Conservation (phyloP, 2,888 invertebrate species). For the Ectemnius continuus region DNA sequence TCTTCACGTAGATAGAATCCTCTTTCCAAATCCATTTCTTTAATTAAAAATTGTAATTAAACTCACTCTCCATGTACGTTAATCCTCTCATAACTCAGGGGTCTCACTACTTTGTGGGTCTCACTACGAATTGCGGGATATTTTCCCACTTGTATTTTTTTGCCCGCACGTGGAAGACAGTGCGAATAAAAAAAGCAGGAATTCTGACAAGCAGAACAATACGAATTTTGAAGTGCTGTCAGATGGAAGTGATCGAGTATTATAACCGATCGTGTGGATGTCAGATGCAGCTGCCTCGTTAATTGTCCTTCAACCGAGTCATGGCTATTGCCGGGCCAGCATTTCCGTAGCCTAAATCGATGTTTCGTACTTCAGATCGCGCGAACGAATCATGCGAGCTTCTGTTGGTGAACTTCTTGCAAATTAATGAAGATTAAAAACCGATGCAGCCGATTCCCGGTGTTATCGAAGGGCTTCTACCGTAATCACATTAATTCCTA, state of each 20-base stretch:
- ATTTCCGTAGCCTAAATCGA: conserved; percentile 35
- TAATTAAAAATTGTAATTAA: background rate
- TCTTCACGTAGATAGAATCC: background rate
- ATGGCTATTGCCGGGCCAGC: conserved; percentile 25
- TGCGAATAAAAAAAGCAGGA: too few relatives aligned
- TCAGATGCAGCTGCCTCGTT: conserved; percentile 46
- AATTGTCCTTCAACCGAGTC: conserved; percentile 38
- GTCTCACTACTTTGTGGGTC: too few relatives aligned
- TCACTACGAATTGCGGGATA: too few relatives aligned
- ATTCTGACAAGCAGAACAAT: conserved; percentile 32
- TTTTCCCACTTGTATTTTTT: too few relatives aligned
- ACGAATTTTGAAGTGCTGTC: conserved; percentile 43
- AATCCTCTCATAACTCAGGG: too few relatives aligned
- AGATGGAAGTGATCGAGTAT: conserved; percentile 45
- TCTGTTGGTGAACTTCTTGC: background rate
- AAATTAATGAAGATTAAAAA: background rate
- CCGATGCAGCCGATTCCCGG: background rate
- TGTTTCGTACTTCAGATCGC: conserved; percentile 21
- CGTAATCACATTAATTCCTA: too few relatives aligned
- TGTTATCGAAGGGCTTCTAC: too few relatives aligned
- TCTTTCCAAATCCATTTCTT: background rate
- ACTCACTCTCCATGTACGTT: too few relatives aligned
- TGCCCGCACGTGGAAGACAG: too few relatives aligned
- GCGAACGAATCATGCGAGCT: background rate
- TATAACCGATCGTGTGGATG: conserved; percentile 33